Evolutionary conservation across 2,797 vertebrate species (phyloP), one percentile per base, ranked within the genome.

Genomic region (Tachyglossus aculeatus): DNA sequence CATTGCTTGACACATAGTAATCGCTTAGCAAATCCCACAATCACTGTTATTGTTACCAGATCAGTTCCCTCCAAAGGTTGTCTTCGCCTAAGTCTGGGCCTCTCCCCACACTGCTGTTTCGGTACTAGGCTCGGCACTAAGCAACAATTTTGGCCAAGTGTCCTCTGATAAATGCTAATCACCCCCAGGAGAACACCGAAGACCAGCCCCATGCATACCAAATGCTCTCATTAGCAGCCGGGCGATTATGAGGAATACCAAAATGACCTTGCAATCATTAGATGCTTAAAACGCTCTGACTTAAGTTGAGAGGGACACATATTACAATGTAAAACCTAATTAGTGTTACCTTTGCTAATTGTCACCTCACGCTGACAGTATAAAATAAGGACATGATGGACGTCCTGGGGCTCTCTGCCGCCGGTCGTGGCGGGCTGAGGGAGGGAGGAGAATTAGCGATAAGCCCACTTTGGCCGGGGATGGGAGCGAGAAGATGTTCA

Each of bases 251-350:
- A 37, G 1, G 85, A 74, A 80, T 72, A 52, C 65, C 70, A 58
- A 82, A 87, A 81, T 82, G 88, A 90, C 88, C 91, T 93, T 86
- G 85, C 79, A 82, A 72, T 90, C 85, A 82, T 91, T 89, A 89
- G 84, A 75, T 75, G 77, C 82, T 65, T 84, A 81, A 84, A 88
- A 13, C 79, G 79, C 88, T 89, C 78, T 76, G 88, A 79, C 88
- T 93, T 88, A 85, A 91, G 88, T 91, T 91, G 88, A 86, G 85
- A 81, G 82, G 82, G 83, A 86, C 83, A 86, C 74, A 80, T 82
- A 86, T 82, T 89, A 86, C 88, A 89, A 84, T 88, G 90, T 90
- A 88, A 87, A 88, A 84, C 84, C 90, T 91, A 91, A 92, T 92
- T 92, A 90, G 86, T 64, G 71, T 81, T 88, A 69, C 75, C 80